phyloP scores from a whole-genome alignment of 2,797 vertebrate species.

The Helostoma temminkii region DNA sequence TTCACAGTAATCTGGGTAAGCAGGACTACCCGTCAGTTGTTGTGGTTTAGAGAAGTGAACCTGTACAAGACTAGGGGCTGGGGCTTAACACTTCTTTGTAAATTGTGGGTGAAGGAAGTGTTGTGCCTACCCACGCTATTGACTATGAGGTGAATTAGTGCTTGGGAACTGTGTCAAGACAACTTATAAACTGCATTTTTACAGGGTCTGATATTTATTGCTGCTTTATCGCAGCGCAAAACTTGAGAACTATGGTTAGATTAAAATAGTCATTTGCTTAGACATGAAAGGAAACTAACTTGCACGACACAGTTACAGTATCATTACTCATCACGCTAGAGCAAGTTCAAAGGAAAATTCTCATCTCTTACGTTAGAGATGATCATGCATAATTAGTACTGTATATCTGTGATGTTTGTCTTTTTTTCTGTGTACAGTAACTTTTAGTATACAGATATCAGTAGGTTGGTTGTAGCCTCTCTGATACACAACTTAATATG shows the following conservation, averaged over 20 bases:
- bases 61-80: slow-evolving; percentile 34
- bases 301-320: slow-evolving; percentile 7
- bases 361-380: slow-evolving; percentile 16
- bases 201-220: not conserved
- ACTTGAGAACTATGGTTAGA: not conserved
- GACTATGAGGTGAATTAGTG: slow-evolving; percentile 45
- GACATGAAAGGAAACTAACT: slow-evolving; percentile 24
- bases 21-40: slow-evolving; percentile 73
- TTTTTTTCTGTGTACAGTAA: not conserved
- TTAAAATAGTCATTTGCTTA: slow-evolving; percentile 10
- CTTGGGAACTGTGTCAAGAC: slow-evolving; percentile 57
- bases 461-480: not conserved
- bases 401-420: not conserved
- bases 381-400: not conserved
- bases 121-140: slow-evolving; percentile 47
- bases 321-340: slow-evolving; percentile 29
- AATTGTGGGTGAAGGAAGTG: slow-evolving; percentile 77
- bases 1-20: slow-evolving; percentile 76
- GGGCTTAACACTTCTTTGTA: slow-evolving; percentile 75
- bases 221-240: slow-evolving; percentile 4
- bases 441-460: not conserved
- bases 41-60: slow-evolving; percentile 80
- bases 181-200: not conserved
- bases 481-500: not conserved
- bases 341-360: slow-evolving; percentile 18